Evolutionary conservation across 1,140 invertebrate genomes (phyloP).

Genomic region (Drosophila rufa): DNA sequence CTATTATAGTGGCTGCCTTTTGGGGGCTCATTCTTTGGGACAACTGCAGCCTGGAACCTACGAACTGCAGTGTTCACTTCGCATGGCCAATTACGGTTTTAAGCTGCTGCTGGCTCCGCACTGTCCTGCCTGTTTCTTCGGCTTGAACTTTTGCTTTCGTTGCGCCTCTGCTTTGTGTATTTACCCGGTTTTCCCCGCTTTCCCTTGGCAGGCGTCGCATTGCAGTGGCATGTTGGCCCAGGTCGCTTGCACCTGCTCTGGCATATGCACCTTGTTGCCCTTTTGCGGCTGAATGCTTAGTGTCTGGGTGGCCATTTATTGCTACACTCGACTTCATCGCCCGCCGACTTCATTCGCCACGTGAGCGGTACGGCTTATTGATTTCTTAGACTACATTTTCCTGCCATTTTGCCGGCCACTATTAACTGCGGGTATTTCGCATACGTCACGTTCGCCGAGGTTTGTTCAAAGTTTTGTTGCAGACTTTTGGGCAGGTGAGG

Average conservation of each 20-base stretch:
- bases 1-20: conserved; percentile 33
- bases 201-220: conserved; percentile 51
- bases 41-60: conserved; percentile 9
- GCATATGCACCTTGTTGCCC: conserved; percentile 60
- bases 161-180: conserved; percentile 3
- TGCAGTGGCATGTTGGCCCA: conserved; percentile 62
- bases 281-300: conserved; percentile 54
- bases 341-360: conserved; percentile 41
- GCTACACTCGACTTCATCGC: conserved; percentile 31
- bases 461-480: conserved; percentile 1
- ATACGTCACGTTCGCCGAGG: conserved; percentile 32
- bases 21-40: conserved; percentile 19
- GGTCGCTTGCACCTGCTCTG: conserved; percentile 52
- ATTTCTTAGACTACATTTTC: conserved; percentile 60
- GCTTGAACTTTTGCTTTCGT: conserved; percentile 51
- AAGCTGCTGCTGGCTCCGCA: conserved; percentile 37
- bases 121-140: conserved; percentile 43
- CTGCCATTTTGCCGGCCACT: conserved; percentile 33
- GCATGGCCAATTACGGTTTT: conserved; percentile 77
- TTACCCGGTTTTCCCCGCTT: background rate
- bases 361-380: conserved; percentile 50
- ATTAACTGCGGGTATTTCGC: conserved; percentile 13
- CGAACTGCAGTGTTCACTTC: conserved; percentile 53
- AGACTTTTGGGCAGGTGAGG: conserved; percentile 44
- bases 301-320: conserved; percentile 63